Evolutionary conservation across 1,140 invertebrate genomes (phyloP), one percentile per base, ranked within the genome.

Genomic region (Caenorhabditis briggsae): DNA sequence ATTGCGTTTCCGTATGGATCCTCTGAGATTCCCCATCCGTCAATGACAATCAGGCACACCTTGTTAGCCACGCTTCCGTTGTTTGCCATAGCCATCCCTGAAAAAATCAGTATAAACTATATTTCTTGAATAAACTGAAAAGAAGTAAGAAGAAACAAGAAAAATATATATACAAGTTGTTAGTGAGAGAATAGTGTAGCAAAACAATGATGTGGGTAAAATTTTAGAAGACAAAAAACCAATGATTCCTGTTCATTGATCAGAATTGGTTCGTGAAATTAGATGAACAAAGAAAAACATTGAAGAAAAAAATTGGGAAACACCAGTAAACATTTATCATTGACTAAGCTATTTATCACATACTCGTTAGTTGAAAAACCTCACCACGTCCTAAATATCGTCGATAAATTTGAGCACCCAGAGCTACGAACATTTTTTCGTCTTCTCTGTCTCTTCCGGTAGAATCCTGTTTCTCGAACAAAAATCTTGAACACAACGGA

Each of bases 31-130:
- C 93, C 93, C 93, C 93, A 93, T 16, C 93, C 93, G 86, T 93
- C 93, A 83, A 93, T 93, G n/a, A 93, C 93, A 85, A 93, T 92
- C 5, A 93, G 87, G 85, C 93, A 93, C 33, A 94, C 93, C 83
- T 92, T 92, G 56, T 92, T 89, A 16, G 90, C 88, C 8, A 91
- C 89, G 1, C 50, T 88, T 9, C 53, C 55, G 64, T 90, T 90
- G 23, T 90, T 90, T 41, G 84, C 82, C 89, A 90, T 90, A 23
- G 53, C 65, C 25, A 65, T 61, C 9, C 53, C 53, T 59, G 12
- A 74, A 74, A 7, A 7, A 7, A 74, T 7, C 16, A 41, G 16
- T 14, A 53, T 14, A 0, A 53, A 53, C 3, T 33, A 53, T 53
- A 12, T 53, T 53, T 16, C 6, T 9, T 53, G 16, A 20, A 48